Base-by-base conservation (phyloP, 2,888 invertebrate genomes). In the Polyommatus iphigenia region DNA sequence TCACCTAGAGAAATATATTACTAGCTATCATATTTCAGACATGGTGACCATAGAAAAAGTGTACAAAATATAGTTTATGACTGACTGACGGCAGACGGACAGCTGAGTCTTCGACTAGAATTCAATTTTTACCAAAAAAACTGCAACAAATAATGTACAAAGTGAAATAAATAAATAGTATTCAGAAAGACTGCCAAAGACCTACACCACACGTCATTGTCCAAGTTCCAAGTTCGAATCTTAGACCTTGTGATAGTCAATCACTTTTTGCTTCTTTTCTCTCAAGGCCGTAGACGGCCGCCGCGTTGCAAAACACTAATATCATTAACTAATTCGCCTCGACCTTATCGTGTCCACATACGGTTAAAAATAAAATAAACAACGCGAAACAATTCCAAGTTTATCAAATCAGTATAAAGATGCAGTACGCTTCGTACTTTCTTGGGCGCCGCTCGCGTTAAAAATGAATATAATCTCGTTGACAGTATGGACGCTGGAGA, bases 401-500 rank as follows among this genome's bases (percentile, higher is more conserved):
- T n/a, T 54, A 76, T 76, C n/a, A 76, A 50, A 57, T 57, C 76
- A 76, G 76, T 76, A 71, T 54, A 77, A 46, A 57, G 71, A 29
- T 75, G 75, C 54, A 75, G 75, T 75, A 50, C 50, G 50, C 50
- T 24, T 50, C 50, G 54, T 75, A 54, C 76, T 76, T 62, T 76
- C 62, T 41, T 50, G n/a, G 76, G 8, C 7, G 76, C 18, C 77
- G 78, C 80, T 76, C 78, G 80, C 80, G 79, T 79, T 73, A 29
- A 13, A 13, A 24, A 76, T 94, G 94, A 94, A 93, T 82, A 79
- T 90, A 46, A 88, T 93, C 78, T 93, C 94, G 50, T 79, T 90
- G 6, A 86, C 87, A 2, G 88, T 94, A 79, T 93, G 90, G 90
- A 89, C 90, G 10, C 83, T 94, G 81, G 94, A 94, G 82, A 89